phyloP scores from a whole-genome alignment of 2,888 invertebrate genomes.

The Lacanobia oleracea region DNA sequence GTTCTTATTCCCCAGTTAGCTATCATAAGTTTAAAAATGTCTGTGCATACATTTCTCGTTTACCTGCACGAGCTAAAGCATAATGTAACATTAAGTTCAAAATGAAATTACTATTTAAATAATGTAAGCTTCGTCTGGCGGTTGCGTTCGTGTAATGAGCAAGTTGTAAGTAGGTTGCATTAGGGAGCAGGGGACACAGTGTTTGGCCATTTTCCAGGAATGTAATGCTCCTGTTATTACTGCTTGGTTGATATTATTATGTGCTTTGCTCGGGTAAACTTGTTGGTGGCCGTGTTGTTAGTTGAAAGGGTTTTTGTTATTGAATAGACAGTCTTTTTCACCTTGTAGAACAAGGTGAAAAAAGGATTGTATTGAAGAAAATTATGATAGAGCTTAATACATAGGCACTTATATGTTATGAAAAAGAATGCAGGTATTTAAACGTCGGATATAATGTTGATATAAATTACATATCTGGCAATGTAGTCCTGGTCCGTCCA shows the following conservation, averaged over 20 bases:
- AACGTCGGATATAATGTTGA: background rate
- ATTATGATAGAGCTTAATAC: no score
- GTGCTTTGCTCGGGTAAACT: slow-evolving; percentile 16
- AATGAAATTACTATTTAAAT: slow-evolving; percentile 56
- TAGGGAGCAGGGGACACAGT: slow-evolving; percentile 44
- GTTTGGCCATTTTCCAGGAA: slow-evolving; percentile 60
- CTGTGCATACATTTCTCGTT: slow-evolving; percentile 33
- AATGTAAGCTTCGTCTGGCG: slow-evolving; percentile 33
- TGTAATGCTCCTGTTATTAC: slow-evolving; percentile 42
- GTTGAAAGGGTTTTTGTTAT: slow-evolving; percentile 1
- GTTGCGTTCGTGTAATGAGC: slow-evolving; percentile 43
- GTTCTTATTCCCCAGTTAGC: background rate
- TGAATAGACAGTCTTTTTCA: background rate
- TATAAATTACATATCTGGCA: background rate
- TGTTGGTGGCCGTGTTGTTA: slow-evolving; percentile 7
- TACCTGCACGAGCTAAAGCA: slow-evolving; percentile 42
- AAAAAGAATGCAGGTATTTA: no score
- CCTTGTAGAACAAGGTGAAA: no score
- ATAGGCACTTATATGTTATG: no score
- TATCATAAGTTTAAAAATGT: slow-evolving; percentile 31
- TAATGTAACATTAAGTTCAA: slow-evolving; percentile 36
- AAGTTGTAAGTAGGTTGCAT: slow-evolving; percentile 55
- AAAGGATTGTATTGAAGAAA: no score
- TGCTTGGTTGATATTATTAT: slow-evolving; percentile 29
- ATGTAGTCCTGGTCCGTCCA: background rate